Evolutionary conservation across 2,888 invertebrate genomes (phyloP).

Genomic region (Drosophila barbarae): DNA sequence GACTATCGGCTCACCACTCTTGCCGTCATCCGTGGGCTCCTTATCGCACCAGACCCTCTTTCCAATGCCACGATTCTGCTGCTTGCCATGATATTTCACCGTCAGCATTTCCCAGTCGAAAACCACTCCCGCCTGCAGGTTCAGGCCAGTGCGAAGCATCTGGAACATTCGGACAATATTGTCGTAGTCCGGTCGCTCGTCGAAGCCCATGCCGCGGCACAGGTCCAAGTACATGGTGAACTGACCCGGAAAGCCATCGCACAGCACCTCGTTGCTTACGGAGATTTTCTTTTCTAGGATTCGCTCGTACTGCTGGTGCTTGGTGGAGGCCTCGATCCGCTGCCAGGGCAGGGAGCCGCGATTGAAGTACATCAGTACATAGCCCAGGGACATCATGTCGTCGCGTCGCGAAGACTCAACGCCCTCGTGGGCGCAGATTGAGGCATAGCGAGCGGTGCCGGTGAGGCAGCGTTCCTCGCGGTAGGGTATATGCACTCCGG

Average conservation of each 20-base stretch:
- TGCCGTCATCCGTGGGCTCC: slow-evolving; percentile 31
- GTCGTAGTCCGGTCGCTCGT: slow-evolving; percentile 96
- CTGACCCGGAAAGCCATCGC: slow-evolving; percentile 88
- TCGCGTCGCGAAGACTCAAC: slow-evolving; percentile 98
- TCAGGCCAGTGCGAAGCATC: slow-evolving; percentile 94
- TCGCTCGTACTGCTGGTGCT: slow-evolving; percentile 98
- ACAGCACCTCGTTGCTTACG: slow-evolving; percentile 89
- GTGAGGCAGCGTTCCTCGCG: slow-evolving; percentile 98
- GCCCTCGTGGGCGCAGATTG: slow-evolving; percentile 98
- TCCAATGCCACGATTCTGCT: slow-evolving; percentile 45
- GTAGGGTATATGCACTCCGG: slow-evolving; percentile 96
- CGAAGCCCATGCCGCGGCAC: slow-evolving; percentile 95
- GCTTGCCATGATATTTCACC: slow-evolving; percentile 82
- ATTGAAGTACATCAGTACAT: slow-evolving; percentile 99
- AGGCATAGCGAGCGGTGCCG: slow-evolving; percentile 88
- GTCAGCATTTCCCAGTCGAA: slow-evolving; percentile 99
- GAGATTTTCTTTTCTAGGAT: slow-evolving; percentile 99
- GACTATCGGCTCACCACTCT: slow-evolving; percentile 50
- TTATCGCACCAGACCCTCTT: background rate
- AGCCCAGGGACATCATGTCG: slow-evolving; percentile 97
- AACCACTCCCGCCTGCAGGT: slow-evolving; percentile 97
- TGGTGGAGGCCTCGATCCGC: slow-evolving; percentile 97
- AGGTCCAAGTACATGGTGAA: slow-evolving; percentile 97
- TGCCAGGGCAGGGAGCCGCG: slow-evolving; percentile 99
- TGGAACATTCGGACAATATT: slow-evolving; percentile 95